Base-by-base conservation (phyloP, 2,888 invertebrate species). In the Dicranocentrus wangi region DNA sequence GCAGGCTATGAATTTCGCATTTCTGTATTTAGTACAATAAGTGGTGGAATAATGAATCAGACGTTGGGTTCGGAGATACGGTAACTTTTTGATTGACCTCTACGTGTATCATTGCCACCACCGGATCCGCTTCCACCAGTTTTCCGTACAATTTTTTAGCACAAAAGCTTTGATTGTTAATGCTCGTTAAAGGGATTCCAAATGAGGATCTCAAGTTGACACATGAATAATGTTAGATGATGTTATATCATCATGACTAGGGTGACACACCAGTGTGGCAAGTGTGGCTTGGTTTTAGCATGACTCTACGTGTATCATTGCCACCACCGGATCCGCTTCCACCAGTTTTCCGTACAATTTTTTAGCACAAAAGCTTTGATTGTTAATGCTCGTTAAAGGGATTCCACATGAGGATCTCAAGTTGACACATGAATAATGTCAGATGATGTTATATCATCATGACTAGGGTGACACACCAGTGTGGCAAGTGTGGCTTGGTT, bases 391-490 rank as follows among this genome's bases (percentile, higher is more conserved):
- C 60, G 27, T 60, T 25, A 25, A 27, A 28, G 28, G n/a, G 17
- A 13, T 27, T 60, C 28, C n/a, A 21, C 10, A 51, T 51, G 51
- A n/a, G 51, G 5, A 25, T 55, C 13, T 25, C 25, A 58, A 58
- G 58, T 21, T 70, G 70, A 27, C 72, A n/a, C n/a, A 61, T 61
- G 72, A 32, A 72, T 53, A 63, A 65, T 53, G 8, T 27, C 51
- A 23, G 51, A 53, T 65, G 53, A 53, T 73, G 63, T 66, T 66
- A 58, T 53, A 73, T 65, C 65, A 75, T 25, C 65, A 66, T 66
- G 66, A 66, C n/a, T 43, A 61, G 63, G 73, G 39, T 73, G 73
- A 65, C 73, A 73, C 58, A 27, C 32, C 66, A 75, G 58, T 72
- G 51, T 61, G 19, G 21, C 51, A 63, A 13, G n/a, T n/a, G n/a